Percentiles rank a stretch among this genome's conserved stretches.
Evolutionary conservation across 1,140 invertebrate species (phyloP).

Genomic region (Scaptomyza hsui): DNA sequence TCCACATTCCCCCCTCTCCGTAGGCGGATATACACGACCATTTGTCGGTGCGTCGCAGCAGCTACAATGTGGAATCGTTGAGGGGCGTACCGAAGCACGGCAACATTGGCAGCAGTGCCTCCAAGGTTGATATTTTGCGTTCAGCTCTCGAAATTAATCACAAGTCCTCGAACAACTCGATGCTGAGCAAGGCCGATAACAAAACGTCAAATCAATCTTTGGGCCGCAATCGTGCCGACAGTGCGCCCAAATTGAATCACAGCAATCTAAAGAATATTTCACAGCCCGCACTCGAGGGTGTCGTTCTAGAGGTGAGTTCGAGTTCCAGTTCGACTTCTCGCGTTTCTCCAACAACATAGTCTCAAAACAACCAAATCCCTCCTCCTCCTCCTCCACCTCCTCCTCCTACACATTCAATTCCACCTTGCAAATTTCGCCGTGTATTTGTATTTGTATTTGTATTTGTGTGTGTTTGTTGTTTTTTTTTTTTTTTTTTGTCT

Average conservation of each 20-base stretch:
- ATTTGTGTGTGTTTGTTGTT: conserved; percentile 25
- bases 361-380: background rate
- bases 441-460: conserved; percentile 3
- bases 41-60: conserved; percentile 83
- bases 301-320: conserved; percentile 84
- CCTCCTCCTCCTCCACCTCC: background rate
- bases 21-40: conserved; percentile 83
- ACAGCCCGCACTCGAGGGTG: conserved; percentile 85
- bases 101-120: conserved; percentile 85
- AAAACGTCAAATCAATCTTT: conserved; percentile 85
- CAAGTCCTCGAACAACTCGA: conserved; percentile 84
- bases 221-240: conserved; percentile 85
- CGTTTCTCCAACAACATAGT: background rate
- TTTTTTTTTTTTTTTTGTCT: conserved; percentile 25
- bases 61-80: conserved; percentile 82
- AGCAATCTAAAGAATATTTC: conserved; percentile 86
- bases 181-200: conserved; percentile 83
- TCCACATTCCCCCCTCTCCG: background rate
- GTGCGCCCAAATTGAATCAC: conserved; percentile 86
- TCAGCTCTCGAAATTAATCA: conserved; percentile 88
- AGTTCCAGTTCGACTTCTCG: no score
- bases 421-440: background rate
- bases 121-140: conserved; percentile 87
- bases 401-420: background rate
- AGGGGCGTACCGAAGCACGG: conserved; percentile 68